Conservation (phyloP, 2,797 vertebrate genomes). For the Acanthurus tractus region DNA sequence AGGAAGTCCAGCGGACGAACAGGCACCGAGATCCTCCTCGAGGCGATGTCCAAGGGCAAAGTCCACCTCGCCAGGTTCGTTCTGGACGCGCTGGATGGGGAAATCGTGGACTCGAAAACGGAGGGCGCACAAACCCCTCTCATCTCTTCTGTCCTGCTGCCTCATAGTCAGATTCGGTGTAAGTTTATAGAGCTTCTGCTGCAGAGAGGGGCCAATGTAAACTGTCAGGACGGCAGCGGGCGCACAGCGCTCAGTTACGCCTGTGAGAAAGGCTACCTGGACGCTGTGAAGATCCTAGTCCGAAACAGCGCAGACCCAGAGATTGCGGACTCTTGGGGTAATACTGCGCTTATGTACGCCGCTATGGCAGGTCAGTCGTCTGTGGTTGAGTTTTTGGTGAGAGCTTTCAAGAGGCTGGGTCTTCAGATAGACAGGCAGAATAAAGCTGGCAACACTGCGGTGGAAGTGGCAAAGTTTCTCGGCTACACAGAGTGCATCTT, state of each 20-base stretch:
- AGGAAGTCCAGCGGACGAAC: constrained; percentile 61
- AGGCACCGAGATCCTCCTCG: constrained; percentile 79
- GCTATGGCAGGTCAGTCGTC: constrained; percentile 70
- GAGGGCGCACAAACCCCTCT: constrained; percentile 80
- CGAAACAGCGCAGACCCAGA: constrained; percentile 81
- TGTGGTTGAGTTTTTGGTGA: constrained; percentile 82
- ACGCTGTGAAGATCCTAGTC: constrained; percentile 81
- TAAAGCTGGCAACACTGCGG: constrained; percentile 82
- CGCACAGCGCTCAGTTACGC: constrained; percentile 83
- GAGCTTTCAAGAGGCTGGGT: constrained; percentile 85
- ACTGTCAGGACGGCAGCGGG: constrained; percentile 74
- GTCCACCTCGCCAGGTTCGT: constrained; percentile 83
- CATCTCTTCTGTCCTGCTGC: constrained; percentile 78
- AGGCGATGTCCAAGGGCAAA: constrained; percentile 84
- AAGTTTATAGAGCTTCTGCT: constrained; percentile 82
- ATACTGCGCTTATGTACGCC: constrained; percentile 83
- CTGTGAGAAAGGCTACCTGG: constrained; percentile 81
- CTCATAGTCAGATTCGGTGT: constrained; percentile 62
- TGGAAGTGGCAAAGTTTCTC: constrained; percentile 80
- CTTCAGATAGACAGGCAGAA: constrained; percentile 83
- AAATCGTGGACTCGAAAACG: constrained; percentile 77
- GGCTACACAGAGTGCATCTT: constrained; percentile 79
- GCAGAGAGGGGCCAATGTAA: constrained; percentile 79
- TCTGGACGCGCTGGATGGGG: constrained; percentile 82
- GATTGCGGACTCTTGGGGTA: constrained; percentile 80